phyloP scores from a whole-genome alignment of 2,888 invertebrate species.

The Epicampocera succincta region DNA sequence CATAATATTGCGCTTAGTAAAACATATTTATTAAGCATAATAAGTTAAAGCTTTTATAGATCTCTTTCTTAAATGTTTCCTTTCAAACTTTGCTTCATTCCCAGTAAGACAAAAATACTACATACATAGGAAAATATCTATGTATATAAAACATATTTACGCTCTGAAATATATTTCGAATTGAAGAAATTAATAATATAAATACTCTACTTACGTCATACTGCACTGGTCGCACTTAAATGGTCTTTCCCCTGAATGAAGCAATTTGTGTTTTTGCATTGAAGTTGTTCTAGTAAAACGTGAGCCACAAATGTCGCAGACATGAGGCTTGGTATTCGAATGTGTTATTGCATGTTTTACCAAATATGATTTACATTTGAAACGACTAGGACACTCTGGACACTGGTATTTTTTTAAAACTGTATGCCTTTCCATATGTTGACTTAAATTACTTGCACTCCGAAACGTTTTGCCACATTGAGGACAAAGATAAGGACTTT shows the following conservation, averaged over 20 bases:
- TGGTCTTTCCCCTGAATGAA: constrained; percentile 84
- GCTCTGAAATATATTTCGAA: not conserved
- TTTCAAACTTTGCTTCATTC: no score
- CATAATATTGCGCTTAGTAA: no score
- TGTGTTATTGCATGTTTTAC: constrained; percentile 83
- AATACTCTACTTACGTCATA: constrained; percentile 72
- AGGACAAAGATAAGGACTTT: constrained; percentile 83
- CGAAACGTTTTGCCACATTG: constrained; percentile 84
- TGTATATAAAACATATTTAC: no score
- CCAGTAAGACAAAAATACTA: no score
- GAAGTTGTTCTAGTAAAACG: constrained; percentile 83
- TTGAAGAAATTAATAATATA: not conserved
- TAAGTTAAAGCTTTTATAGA: no score
- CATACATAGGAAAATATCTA: no score
- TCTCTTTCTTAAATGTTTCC: no score
- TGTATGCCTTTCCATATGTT: constrained; percentile 83
- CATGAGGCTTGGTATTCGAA: constrained; percentile 84
- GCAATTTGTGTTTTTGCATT: constrained; percentile 85
- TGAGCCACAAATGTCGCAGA: constrained; percentile 85
- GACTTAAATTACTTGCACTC: constrained; percentile 83
- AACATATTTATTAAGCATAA: no score
- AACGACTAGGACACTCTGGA: constrained; percentile 84
- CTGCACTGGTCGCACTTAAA: constrained; percentile 74
- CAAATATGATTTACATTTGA: constrained; percentile 83
- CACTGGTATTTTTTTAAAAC: constrained; percentile 83